Evolutionary conservation across 2,888 invertebrate genomes (phyloP).

Genomic region (Dysmachus trigonus): DNA sequence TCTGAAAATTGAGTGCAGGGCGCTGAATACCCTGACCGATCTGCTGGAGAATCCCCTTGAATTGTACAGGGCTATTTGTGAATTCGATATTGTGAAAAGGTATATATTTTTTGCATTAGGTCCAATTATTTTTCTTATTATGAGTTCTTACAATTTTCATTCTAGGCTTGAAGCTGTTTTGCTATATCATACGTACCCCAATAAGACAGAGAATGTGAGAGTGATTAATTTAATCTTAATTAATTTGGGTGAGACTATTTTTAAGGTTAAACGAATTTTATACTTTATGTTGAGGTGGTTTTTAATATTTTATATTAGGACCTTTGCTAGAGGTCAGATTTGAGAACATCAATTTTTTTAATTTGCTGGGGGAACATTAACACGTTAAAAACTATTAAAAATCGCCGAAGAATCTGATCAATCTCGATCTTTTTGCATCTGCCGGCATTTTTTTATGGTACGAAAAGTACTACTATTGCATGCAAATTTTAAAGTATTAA

Average conservation of each 20-base stretch:
- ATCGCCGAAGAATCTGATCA: too few relatives aligned
- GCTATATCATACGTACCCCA: background rate
- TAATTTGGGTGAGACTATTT: background rate
- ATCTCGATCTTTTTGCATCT: too few relatives aligned
- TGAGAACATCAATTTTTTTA: too few relatives aligned
- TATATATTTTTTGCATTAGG: slow-evolving; percentile 53
- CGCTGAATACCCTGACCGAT: slow-evolving; percentile 57
- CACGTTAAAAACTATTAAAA: too few relatives aligned
- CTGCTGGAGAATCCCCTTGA: slow-evolving; percentile 57
- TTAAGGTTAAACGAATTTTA: background rate
- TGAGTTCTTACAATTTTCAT: background rate
- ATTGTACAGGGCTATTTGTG: slow-evolving; percentile 55
- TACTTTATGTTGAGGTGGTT: background rate
- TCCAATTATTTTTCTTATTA: background rate
- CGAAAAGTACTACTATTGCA: too few relatives aligned
- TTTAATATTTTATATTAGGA: too few relatives aligned
- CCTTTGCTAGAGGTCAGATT: too few relatives aligned
- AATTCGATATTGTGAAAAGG: slow-evolving; percentile 56
- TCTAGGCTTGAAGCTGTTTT: slow-evolving; percentile 38
- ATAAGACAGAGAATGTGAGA: background rate
- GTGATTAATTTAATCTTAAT: background rate
- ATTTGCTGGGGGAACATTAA: too few relatives aligned
- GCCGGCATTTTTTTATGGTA: too few relatives aligned
- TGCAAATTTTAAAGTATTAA: too few relatives aligned
- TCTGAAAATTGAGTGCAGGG: slow-evolving; percentile 53